Conservation (phyloP, 2,888 invertebrate species). For the Eupithecia tripunctaria region DNA sequence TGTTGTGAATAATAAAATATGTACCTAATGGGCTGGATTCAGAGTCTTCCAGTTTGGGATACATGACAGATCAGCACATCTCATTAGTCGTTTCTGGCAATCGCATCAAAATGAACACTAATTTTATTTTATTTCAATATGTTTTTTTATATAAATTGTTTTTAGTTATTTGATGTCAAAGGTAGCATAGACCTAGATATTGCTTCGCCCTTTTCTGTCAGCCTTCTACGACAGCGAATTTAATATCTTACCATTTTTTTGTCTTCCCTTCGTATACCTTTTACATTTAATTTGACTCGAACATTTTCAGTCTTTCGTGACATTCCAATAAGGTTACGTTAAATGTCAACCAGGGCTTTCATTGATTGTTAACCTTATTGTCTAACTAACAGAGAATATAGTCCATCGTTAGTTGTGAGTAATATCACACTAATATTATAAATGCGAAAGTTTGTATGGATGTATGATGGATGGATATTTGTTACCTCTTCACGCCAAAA, state of each 20-base stretch:
- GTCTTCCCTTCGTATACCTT: conserved; percentile 26
- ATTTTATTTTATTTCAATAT: neutral
- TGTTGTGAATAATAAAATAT: too few species aligned
- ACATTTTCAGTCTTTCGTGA: conserved; percentile 33
- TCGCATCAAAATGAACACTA: neutral
- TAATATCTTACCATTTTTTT: conserved; percentile 22
- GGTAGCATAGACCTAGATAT: neutral
- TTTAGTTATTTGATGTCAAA: too few species aligned
- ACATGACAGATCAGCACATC: too few species aligned
- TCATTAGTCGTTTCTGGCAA: too few species aligned
- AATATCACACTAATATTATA: too few species aligned
- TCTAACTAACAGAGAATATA: neutral
- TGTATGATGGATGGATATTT: too few species aligned
- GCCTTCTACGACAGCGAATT: neutral
- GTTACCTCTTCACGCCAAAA: too few species aligned
- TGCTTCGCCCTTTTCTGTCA: neutral
- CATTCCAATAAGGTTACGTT: conserved; percentile 28
- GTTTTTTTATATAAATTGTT: neutral
- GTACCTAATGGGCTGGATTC: neutral
- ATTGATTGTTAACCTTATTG: neutral
- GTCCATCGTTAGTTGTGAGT: neutral
- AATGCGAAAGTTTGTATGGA: too few species aligned
- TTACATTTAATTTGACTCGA: conserved; percentile 29
- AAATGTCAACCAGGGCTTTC: conserved; percentile 6
- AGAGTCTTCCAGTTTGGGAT: neutral